A percentile compares a stretch with the other conserved stretches of the same genome.
Evolutionary conservation across 2,113 vertebrate species (phyloP).

Genomic region (Periophthalmus modestus): DNA sequence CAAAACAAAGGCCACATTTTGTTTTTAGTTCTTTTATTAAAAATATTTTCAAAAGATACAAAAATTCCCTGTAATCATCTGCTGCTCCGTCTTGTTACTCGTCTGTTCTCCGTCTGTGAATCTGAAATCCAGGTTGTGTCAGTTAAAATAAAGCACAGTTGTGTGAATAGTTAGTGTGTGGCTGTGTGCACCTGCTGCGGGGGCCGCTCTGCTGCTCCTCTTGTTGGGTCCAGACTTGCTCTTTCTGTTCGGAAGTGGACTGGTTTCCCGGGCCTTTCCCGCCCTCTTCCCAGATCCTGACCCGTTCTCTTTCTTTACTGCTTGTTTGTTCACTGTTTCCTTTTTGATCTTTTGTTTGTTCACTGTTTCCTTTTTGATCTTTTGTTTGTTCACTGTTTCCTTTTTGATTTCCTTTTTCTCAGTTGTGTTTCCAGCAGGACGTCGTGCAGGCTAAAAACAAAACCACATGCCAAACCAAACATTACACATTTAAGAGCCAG

Average conservation of each 20-base stretch:
- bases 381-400: conserved; percentile 33
- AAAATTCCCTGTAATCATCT: conserved; percentile 14
- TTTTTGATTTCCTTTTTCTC: conserved; percentile 44
- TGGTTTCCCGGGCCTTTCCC: not conserved
- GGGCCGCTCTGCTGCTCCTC: no score
- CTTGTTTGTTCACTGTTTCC: no score
- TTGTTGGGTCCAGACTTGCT: conserved; percentile 2
- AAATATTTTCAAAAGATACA: conserved; percentile 23
- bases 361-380: no score
- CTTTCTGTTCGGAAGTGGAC: not conserved
- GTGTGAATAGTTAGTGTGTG: no score
- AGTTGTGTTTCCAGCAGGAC: not conserved
- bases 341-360: no score
- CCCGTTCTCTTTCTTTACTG: conserved; percentile 26
- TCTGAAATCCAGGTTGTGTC: conserved; percentile 41
- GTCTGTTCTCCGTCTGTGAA: conserved; percentile 28
- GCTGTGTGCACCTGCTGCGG: no score
- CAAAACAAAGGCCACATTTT: conserved; percentile 6
- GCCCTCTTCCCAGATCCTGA: conserved; percentile 7
- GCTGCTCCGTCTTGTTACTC: conserved; percentile 35
- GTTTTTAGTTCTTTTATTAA: conserved; percentile 45
- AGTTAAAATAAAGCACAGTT: no score
- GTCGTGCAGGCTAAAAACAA: conserved; percentile 32
- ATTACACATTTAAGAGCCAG: not conserved
- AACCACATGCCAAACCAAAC: not conserved